Conservation (phyloP, 2,113 vertebrate genomes). For the Eubucco bourcierii region DNA sequence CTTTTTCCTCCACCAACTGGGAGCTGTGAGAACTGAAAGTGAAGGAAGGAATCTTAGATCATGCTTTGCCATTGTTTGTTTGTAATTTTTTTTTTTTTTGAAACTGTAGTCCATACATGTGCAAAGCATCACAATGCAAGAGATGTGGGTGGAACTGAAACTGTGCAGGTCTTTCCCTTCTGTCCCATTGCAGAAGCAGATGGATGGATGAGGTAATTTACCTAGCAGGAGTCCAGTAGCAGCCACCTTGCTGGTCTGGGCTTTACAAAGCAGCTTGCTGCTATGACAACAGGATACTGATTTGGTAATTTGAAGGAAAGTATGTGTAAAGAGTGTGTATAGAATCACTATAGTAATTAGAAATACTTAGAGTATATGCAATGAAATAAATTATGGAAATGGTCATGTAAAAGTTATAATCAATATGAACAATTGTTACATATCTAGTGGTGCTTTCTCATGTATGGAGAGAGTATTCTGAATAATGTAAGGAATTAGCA, state of each 20-base stretch:
- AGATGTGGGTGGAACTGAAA: neutral
- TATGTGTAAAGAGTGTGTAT: neutral
- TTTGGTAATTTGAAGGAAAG: neutral
- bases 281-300: neutral
- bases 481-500: conserved; percentile 39
- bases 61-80: neutral
- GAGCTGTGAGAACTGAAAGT: neutral
- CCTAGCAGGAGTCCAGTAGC: neutral
- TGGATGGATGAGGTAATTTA: conserved; percentile 30
- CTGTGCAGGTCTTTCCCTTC: neutral
- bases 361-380: neutral
- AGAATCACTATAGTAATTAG: neutral
- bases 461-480: neutral
- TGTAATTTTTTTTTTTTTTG: neutral
- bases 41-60: neutral
- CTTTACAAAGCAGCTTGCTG: neutral
- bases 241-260: neutral
- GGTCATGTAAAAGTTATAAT: neutral
- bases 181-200: neutral
- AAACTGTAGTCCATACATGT: neutral
- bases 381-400: neutral
- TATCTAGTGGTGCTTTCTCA: neutral
- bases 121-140: neutral
- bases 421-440: neutral
- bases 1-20: accelerated